phyloP scores from a whole-genome alignment of 2,888 invertebrate genomes.

The Polymixis lichenea region DNA sequence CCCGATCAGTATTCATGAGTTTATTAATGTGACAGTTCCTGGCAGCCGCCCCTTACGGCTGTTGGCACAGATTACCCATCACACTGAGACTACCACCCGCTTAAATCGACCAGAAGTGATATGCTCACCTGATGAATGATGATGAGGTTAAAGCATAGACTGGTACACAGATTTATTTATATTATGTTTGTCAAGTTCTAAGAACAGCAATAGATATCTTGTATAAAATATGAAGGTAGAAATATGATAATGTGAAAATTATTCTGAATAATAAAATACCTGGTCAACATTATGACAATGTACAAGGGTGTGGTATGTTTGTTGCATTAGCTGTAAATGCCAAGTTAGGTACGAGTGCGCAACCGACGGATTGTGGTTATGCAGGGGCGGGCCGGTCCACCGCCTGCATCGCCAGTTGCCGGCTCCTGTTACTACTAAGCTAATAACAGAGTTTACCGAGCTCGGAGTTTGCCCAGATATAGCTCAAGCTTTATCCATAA shows the following conservation, averaged over 20 bases:
- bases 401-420: slow-evolving; percentile 70
- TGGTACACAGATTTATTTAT: slow-evolving; percentile 34
- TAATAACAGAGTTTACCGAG: slow-evolving; percentile 80
- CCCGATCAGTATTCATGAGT: slow-evolving; percentile 86
- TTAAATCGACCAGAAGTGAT: slow-evolving; percentile 87
- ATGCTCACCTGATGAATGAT: slow-evolving; percentile 80
- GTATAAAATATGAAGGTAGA: neutral
- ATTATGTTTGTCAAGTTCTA: slow-evolving; percentile 18
- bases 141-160: slow-evolving; percentile 71
- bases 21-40: slow-evolving; percentile 84
- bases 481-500: slow-evolving; percentile 65
- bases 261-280: slow-evolving; percentile 17
- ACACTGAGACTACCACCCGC: slow-evolving; percentile 71
- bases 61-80: slow-evolving; percentile 79
- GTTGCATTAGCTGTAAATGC: slow-evolving; percentile 50
- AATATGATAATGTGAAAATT: slow-evolving; percentile 27
- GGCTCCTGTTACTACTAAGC: slow-evolving; percentile 79
- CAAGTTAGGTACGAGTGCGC: slow-evolving; percentile 62
- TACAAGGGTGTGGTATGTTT: slow-evolving; percentile 26
- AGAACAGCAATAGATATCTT: neutral
- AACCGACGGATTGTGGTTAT: slow-evolving; percentile 70
- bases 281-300: slow-evolving; percentile 26
- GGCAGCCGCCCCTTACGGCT: slow-evolving; percentile 72
- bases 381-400: slow-evolving; percentile 71
- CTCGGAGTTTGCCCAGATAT: slow-evolving; percentile 74